Conservation (phyloP, 2,113 vertebrate species). For the Strix uralensis region DNA sequence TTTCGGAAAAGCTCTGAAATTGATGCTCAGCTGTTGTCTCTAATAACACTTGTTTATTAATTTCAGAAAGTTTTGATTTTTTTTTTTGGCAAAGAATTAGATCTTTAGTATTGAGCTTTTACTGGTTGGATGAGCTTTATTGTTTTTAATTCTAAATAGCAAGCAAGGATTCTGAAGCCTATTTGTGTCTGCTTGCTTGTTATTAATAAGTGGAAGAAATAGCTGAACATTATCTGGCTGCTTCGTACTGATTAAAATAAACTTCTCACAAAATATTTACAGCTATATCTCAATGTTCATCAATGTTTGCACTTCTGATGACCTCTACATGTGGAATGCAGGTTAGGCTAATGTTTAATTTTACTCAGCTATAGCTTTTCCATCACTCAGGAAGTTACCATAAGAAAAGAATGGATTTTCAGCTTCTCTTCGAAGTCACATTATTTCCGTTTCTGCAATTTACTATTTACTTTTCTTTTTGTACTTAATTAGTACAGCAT, state of each 20-base stretch:
- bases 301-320: constrained; percentile 3
- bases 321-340: not conserved
- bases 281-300: not conserved
- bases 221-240: not conserved
- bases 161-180: not conserved
- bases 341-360: constrained; percentile 38
- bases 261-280: not conserved
- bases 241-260: constrained; percentile 26
- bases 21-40: not conserved
- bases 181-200: not conserved
- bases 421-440: not conserved
- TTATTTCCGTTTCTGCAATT: constrained; percentile 25
- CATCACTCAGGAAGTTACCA: constrained; percentile 12
- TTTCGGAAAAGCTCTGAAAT: not conserved
- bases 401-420: constrained; percentile 31
- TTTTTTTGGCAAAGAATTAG: not conserved
- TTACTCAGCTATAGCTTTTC: not conserved
- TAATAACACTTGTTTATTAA: not conserved
- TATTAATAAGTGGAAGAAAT: not conserved
- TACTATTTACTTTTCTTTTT: constrained; percentile 24
- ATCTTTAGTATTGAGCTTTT: not conserved
- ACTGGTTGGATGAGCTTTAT: not conserved
- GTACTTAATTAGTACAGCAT: constrained; percentile 6
- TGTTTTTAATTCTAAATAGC: not conserved
- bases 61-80: not conserved